Evolutionary conservation across 2,797 vertebrate genomes (phyloP).

Genomic region (Avahi laniger): DNA sequence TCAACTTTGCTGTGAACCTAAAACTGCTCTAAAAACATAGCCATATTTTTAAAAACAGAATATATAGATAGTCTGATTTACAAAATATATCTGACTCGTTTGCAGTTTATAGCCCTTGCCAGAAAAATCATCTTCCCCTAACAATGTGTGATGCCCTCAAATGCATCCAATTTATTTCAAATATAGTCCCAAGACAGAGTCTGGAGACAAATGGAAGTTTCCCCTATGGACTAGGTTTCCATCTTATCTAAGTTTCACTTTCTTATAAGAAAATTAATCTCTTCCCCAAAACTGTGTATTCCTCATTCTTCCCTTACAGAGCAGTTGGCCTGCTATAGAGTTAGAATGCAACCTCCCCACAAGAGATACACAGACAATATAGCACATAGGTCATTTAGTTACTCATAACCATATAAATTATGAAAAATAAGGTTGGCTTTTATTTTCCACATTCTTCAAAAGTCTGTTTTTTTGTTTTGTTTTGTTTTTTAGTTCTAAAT

Average conservation of each 20-base stretch:
- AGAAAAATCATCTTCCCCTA: background rate
- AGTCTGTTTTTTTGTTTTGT: background rate
- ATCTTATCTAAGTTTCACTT: conserved; percentile 50
- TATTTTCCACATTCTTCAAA: background rate
- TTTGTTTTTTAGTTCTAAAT: background rate
- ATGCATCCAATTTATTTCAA: background rate
- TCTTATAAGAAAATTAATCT: background rate
- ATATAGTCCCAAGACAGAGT: background rate
- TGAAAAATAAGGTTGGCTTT: background rate
- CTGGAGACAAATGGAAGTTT: background rate
- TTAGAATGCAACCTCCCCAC: background rate
- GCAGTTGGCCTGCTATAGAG: background rate
- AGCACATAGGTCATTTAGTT: background rate
- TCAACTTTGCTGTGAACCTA: background rate
- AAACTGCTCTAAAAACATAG: background rate
- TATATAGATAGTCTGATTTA: background rate
- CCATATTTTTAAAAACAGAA: background rate
- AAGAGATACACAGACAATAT: background rate
- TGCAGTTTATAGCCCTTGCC: background rate
- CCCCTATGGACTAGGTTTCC: background rate
- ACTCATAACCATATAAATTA: background rate
- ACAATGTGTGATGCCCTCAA: background rate
- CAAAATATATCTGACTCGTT: background rate
- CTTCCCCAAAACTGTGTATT: background rate
- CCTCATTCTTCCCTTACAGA: background rate